Base-by-base conservation (phyloP, 1,140 invertebrate species). In the Andrena cerasifolii region DNA sequence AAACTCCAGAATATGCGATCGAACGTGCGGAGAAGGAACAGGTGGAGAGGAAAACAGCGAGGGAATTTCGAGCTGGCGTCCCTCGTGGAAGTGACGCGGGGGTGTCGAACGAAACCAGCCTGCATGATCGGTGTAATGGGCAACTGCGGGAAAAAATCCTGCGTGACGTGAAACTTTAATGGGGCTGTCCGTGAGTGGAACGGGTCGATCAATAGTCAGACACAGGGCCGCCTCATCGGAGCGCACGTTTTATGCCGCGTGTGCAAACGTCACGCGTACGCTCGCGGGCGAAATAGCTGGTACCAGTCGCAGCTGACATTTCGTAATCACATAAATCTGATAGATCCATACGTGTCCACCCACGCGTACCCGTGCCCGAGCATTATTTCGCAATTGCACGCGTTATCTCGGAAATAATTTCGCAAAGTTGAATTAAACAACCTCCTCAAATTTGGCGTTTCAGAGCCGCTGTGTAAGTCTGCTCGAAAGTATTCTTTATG, bases 151-250 rank as follows among this genome's bases (percentile, higher is more conserved):
- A 40, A 70, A 71, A 71, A 71, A 71, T 71, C 10, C 67, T 16
- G 28, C 28, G 40, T 33, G 54, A 47, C 40, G 53, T 10, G 67
- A 47, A 59, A 40, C 14, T 33, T 59, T 71, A 71, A 71, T n/a
- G 40, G 54, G 33, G 24, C 12, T 31, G 54, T 59, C 40, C 18
- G 51, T 26, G 0, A 40, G 51, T 68, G 14, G 67, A 71, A 71
- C 54, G 21, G 54, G 68, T 8, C 40, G 68, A 71, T 59, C 68
- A 33, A 71, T 71, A 71, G 68, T 24, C 68, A 71, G 49, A 68
- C 33, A 54, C 31, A 12, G 18, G 26, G 24, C n/a, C 54, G 28
- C 16, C 24, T 28, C 40, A 59, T 59, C 36, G 28, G n/a, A n/a
- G 26, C 10, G 26, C 68, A 26, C 36, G 53, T 58, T 71, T 33